phyloP scores from a whole-genome alignment of 2,888 invertebrate species.

The Lamellibrachia satsuma region DNA sequence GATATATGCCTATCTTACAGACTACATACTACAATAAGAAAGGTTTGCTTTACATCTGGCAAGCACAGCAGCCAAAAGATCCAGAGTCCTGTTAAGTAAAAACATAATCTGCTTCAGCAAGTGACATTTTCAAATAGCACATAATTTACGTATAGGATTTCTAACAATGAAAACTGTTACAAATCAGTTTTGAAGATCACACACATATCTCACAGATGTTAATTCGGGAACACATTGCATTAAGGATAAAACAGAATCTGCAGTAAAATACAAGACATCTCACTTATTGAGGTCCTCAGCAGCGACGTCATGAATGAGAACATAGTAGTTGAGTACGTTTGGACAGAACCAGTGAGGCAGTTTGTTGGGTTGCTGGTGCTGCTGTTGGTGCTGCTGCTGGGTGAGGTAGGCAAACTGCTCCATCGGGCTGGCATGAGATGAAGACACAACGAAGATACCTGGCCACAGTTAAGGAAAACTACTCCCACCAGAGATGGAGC shows the following conservation, averaged over 20 bases:
- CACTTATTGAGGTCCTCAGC: constrained; percentile 79
- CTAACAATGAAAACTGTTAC: not conserved
- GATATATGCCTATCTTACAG: too few species aligned
- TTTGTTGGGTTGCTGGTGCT: constrained; percentile 62
- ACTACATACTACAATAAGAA: too few species aligned
- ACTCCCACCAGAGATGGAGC: not conserved
- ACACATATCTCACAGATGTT: not conserved
- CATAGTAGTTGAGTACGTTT: constrained; percentile 82
- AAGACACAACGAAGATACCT: constrained; percentile 71
- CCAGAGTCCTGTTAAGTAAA: too few species aligned
- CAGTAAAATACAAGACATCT: constrained; percentile 55
- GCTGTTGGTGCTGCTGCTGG: constrained; percentile 74
- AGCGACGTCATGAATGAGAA: constrained; percentile 84
- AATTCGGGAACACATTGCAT: not conserved
- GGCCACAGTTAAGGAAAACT: constrained; percentile 33
- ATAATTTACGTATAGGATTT: not conserved
- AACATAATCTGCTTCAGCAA: too few species aligned
- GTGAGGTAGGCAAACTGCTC: constrained; percentile 84
- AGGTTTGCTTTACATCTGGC: too few species aligned
- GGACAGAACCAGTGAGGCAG: constrained; percentile 70
- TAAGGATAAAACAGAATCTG: not conserved
- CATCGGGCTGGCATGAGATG: constrained; percentile 73
- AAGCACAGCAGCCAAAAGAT: too few species aligned
- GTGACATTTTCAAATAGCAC: not conserved
- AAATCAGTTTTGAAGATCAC: not conserved